Base-by-base conservation (phyloP, 2,888 invertebrate genomes). In the Carabus problematicus region DNA sequence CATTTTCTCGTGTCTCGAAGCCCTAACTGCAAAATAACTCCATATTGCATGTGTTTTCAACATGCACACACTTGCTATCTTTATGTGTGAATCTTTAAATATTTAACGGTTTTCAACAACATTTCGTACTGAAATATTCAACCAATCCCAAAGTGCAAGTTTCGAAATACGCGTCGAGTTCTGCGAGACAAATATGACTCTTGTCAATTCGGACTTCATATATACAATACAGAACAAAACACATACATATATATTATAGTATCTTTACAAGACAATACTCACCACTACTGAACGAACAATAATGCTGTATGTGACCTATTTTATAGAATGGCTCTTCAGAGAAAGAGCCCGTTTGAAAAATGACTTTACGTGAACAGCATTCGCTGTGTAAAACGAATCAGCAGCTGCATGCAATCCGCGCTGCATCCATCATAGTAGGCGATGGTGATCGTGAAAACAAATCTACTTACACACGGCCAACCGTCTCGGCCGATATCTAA, bases 291-390 rank as follows among this genome's bases (percentile, higher is more conserved):
- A 12, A 42, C 29, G 56, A 64, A 64, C 64, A 64, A 64, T 56
- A 64, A 43, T 64, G 55, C 56, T 39, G 64, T 64, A 64, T 64
- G 64, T 64, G 64, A 56, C 64, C 64, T 56, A 64, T 64, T 64
- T 64, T 39, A 40, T 55, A 45, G 56, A 64, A 64, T 64, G 9
- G 55, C 56, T 64, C 52, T 56, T 56, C 43, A 55, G 52, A 52
- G 52, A 45, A 14, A 52, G 52, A 52, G 49, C 52, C 52, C 8
- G 52, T 52, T 52, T 52, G 52, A 52, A 18, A 52, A 64, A 63
- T 18, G 41, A 14, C 19, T 12, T 18, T 54, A 64, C 64, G 64
- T 64, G 64, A 45, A 39, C 56, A 45, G 64, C 64, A 64, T 52
- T 52, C 19, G 29, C 29, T 29, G 29, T 29, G 29, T 29, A 29